Evolutionary conservation across 1,140 invertebrate species (phyloP), one percentile per base, ranked within the genome.

Genomic region (Drosophila baimaii): DNA sequence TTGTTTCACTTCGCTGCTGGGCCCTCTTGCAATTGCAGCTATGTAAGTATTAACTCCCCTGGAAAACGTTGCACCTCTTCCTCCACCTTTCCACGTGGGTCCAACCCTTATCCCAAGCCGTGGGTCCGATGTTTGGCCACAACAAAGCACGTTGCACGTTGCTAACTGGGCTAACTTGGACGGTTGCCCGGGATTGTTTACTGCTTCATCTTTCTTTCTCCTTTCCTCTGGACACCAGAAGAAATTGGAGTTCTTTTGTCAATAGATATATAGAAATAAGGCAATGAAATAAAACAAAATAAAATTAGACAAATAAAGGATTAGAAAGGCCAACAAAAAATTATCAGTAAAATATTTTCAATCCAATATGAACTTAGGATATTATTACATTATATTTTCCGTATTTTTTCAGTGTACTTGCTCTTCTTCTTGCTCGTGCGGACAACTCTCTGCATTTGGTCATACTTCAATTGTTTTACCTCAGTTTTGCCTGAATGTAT

Each of bases 391-490:
- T 15, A 23, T 23, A 8, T 46, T 9, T 1, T 1, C 6, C 17
- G n/a, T 4, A 10, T 46, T 57, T 58, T 58, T 33, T 12, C 25
- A 29, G 27, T 49, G 66, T 21, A 71, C 17, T 17, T 41, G 29
- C 46, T 69, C 51, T n/a, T 46, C 39, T 13, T 37, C 23, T 68
- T 52, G 19, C 39, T 31, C 19, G 52, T 43, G 33, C 52, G 58
- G 39, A 52, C 44, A 51, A 23, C 41, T 57, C 62, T 62, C 52
- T 65, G 70, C 43, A 59, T 68, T 83, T 83, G 75, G 83, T 88
- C 82, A 88, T 83, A 86, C 82, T 70, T 86, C 83, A 86, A 86
- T 88, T 86, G 71, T 77, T 88, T 88, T 64, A 43, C 35, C 65
- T 51, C 57, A 52, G 70, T 61, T 59, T 51, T n/a, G 9, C 39